phyloP scores from a whole-genome alignment of 92 coral and sea anemone species.

The Scolanthus callimorphus region DNA sequence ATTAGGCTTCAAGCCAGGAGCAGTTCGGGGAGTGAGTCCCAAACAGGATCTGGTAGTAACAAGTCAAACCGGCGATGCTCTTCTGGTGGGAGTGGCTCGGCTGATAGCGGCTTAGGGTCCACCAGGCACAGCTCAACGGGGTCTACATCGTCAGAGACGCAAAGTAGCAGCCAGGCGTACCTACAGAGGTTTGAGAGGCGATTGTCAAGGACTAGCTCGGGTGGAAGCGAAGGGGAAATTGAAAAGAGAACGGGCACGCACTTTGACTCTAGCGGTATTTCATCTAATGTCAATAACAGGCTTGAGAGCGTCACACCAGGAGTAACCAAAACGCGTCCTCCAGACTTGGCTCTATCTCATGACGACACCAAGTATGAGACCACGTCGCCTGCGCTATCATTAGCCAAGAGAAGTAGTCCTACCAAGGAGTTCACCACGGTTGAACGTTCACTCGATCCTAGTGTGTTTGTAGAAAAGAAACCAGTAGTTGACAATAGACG shows the following conservation, averaged over 20 bases:
- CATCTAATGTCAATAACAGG: background rate
- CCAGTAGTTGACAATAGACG: too few relatives aligned
- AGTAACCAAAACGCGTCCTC: background rate
- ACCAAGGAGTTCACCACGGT: too few relatives aligned
- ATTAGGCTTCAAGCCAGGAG: background rate
- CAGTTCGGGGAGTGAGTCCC: background rate
- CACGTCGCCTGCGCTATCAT: too few relatives aligned
- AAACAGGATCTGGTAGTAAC: background rate
- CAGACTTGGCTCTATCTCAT: background rate
- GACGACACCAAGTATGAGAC: background rate
- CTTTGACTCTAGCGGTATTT: background rate
- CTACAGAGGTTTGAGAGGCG: conserved; percentile 44
- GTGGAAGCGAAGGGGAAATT: conserved; percentile 4
- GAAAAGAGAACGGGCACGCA: background rate
- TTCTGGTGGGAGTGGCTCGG: background rate
- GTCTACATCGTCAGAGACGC: background rate
- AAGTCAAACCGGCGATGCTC: background rate
- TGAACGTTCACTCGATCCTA: too few relatives aligned
- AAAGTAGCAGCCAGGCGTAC: conserved; percentile 16
- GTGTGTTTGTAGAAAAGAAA: too few relatives aligned
- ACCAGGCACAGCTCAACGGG: background rate
- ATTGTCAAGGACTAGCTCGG: conserved; percentile 19
- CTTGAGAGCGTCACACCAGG: background rate
- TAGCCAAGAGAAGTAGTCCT: too few relatives aligned
- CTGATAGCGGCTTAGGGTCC: background rate